These are phyloP conservation scores for Agrypnus murinus DNA, from an alignment of 2,888 invertebrate genomes.

Conservation along the genomic window DNA sequence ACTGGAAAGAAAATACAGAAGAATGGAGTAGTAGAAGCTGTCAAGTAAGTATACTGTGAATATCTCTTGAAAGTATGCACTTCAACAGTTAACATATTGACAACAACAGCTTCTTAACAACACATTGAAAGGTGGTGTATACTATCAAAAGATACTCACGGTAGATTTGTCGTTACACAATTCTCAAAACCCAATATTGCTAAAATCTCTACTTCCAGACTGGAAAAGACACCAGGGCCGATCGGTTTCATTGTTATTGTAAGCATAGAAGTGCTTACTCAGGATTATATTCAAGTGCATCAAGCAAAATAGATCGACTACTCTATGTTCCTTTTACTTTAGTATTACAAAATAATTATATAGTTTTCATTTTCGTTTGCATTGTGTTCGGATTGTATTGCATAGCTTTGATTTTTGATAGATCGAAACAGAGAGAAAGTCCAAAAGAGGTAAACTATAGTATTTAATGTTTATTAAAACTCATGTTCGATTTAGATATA, in stretches of 20 bases:
- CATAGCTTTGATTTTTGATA: slow-evolving; percentile 36
- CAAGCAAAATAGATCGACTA: slow-evolving; percentile 36
- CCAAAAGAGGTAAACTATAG: not conserved
- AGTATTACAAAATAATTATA: slow-evolving; percentile 19
- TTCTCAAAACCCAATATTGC: too few species aligned
- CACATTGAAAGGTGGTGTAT: too few species aligned
- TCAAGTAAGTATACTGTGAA: too few species aligned
- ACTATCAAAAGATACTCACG: too few species aligned
- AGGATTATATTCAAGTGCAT: slow-evolving; percentile 26
- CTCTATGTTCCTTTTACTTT: slow-evolving; percentile 18
- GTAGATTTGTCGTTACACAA: too few species aligned
- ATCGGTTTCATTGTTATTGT: slow-evolving; percentile 40
- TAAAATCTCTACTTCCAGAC: slow-evolving; percentile 20
- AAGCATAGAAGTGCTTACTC: slow-evolving; percentile 29
- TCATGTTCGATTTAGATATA: slow-evolving; percentile 27
- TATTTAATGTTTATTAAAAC: not conserved
- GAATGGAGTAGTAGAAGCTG: slow-evolving; percentile 24
- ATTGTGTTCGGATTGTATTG: slow-evolving; percentile 37
- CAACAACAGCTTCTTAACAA: too few species aligned
- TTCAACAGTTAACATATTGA: too few species aligned
- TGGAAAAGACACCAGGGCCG: slow-evolving; percentile 5
- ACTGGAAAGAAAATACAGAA: slow-evolving; percentile 20
- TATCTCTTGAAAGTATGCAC: too few species aligned
- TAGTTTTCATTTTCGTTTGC: slow-evolving; percentile 29
- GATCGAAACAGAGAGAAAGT: too few species aligned